A percentile compares a stretch with the other conserved stretches of the same genome.
Evolutionary conservation across 2,113 vertebrate genomes (phyloP).

Genomic region (Galeopterus variegatus): DNA sequence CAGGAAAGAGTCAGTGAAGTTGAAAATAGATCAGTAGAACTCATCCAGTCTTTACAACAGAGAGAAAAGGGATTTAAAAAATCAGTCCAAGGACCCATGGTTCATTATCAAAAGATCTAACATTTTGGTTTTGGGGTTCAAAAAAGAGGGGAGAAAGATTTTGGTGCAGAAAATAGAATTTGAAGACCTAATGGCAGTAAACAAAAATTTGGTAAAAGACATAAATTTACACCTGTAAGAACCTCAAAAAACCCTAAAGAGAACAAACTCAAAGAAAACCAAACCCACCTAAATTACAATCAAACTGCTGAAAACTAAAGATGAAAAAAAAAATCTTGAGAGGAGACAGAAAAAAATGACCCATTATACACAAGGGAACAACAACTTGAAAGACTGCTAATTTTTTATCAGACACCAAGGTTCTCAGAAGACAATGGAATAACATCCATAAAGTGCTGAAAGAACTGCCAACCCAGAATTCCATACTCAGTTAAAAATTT

Average conservation of each 20-base stretch:
- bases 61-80: neutral
- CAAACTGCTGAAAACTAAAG: neutral
- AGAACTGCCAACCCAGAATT: neutral
- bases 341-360: neutral
- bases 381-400: neutral
- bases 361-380: neutral
- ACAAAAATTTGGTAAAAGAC: neutral
- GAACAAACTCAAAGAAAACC: neutral
- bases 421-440: neutral
- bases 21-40: neutral
- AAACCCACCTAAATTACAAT: neutral
- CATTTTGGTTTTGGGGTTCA: neutral
- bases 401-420: constrained; percentile 2
- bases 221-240: neutral
- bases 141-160: neutral
- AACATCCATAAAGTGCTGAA: neutral
- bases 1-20: neutral
- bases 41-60: neutral
- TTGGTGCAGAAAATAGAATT: neutral
- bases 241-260: neutral
- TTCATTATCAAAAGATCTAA: neutral
- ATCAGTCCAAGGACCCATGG: neutral
- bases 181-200: neutral
- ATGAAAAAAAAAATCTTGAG: neutral
- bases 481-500: neutral